These are phyloP conservation scores for Hypsibius dujardini DNA, from an alignment of 1,140 invertebrate species.

Conservation along the genomic window DNA sequence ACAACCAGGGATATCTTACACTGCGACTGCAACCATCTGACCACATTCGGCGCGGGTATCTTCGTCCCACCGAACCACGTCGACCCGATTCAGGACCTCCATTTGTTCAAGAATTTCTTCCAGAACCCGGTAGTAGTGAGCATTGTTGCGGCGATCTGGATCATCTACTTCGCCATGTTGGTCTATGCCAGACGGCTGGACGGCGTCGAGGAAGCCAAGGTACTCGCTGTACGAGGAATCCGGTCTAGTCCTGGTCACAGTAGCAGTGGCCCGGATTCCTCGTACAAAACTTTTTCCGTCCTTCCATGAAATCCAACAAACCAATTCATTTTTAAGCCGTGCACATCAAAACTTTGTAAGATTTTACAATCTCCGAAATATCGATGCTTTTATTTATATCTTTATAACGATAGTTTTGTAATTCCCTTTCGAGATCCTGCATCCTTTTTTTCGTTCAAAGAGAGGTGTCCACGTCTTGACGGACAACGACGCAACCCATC, in stretches of 20 bases:
- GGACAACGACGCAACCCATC: constrained; percentile 29
- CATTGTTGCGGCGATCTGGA: not conserved
- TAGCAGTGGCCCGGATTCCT: not conserved
- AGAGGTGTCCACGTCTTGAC: constrained; percentile 23
- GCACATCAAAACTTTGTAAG: too few species aligned
- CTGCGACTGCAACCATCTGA: constrained; percentile 25
- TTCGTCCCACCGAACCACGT: not conserved
- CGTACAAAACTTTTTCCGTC: not conserved
- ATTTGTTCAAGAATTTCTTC: not conserved
- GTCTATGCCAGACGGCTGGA: not conserved
- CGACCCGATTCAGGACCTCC: not conserved
- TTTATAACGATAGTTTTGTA: too few species aligned
- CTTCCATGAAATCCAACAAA: too few species aligned
- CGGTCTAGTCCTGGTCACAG: not conserved
- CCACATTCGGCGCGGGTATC: constrained; percentile 10
- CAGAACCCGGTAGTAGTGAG: not conserved
- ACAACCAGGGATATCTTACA: constrained; percentile 23
- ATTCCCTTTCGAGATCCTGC: too few species aligned
- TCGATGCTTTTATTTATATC: too few species aligned
- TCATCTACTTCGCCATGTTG: not conserved
- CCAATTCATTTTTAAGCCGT: too few species aligned
- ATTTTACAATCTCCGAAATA: too few species aligned
- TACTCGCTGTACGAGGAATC: not conserved
- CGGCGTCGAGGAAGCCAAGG: not conserved
- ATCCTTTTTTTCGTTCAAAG: not conserved